These are phyloP conservation scores for Microctonus aethiopoides DNA, from an alignment of 2,888 invertebrate genomes.

Conservation along the genomic window DNA sequence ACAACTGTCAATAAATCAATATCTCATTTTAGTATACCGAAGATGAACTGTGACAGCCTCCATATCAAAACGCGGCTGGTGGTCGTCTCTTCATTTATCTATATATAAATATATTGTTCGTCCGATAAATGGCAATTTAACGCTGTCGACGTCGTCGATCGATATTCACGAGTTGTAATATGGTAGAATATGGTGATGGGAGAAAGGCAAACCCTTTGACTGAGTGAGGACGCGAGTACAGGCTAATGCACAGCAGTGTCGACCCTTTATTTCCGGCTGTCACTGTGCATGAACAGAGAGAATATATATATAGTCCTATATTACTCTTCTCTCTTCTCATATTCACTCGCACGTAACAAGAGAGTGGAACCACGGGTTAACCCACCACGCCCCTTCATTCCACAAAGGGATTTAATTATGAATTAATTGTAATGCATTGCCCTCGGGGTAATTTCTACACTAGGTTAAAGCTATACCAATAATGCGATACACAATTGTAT, in stretches of 20 bases:
- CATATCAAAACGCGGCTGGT: conserved; percentile 1
- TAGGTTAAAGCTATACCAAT: conserved; percentile 40
- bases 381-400: conserved; percentile 30
- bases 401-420: conserved; percentile 55
- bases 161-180: conserved; percentile 35
- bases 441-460: conserved; percentile 46
- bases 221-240: conserved; percentile 29
- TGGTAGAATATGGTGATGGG: conserved; percentile 12
- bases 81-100: conserved; percentile 2
- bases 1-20: conserved; percentile 18
- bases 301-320: conserved; percentile 34
- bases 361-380: background rate
- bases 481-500: conserved; percentile 22
- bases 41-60: background rate
- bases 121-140: conserved; percentile 60
- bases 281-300: conserved; percentile 41
- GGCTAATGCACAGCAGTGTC: conserved; percentile 37
- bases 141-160: conserved; percentile 46
- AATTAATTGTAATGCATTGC: conserved; percentile 58
- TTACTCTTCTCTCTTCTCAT: conserved; percentile 32
- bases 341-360: background rate
- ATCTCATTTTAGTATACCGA: background rate
- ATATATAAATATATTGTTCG: background rate
- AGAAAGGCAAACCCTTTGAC: conserved; percentile 48
- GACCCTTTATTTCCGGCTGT: conserved; percentile 62